Conservation (phyloP, 2,797 vertebrate genomes). For the Tangara arthus region DNA sequence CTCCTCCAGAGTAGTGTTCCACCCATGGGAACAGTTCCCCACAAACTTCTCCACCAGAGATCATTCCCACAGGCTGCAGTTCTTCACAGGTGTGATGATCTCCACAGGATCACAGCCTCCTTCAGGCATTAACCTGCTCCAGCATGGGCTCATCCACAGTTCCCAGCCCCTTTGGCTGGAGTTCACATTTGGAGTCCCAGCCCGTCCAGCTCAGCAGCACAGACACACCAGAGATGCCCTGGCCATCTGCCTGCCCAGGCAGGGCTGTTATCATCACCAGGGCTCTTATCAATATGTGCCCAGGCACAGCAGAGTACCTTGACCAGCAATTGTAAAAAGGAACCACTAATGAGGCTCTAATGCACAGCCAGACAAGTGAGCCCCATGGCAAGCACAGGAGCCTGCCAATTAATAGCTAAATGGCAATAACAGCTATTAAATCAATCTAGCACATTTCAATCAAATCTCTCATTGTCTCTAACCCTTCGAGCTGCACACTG, state of each 20-base stretch:
- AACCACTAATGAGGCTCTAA: not conserved
- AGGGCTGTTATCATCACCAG: not conserved
- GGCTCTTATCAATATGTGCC: not conserved
- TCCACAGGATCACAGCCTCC: not conserved
- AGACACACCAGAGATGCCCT: not conserved
- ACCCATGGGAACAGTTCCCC: not conserved
- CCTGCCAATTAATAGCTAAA: not conserved
- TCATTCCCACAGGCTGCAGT: not conserved
- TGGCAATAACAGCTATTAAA: not conserved
- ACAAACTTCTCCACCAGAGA: accelerated
- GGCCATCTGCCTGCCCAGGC: not conserved
- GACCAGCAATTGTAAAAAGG: not conserved
- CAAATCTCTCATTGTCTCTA: not conserved
- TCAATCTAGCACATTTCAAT: not conserved
- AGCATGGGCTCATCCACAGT: not conserved
- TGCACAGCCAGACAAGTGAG: not conserved
- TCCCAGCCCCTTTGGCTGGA: not conserved
- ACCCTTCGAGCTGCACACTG: accelerated
- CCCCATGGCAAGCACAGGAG: not conserved
- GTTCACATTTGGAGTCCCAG: not conserved
- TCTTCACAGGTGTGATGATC: not conserved
- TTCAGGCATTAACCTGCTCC: not conserved
- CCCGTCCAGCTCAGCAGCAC: not conserved
- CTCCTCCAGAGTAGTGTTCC: not conserved
- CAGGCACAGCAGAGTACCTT: not conserved